Percentiles rank a stretch among this genome's conserved stretches.
phyloP scores from a whole-genome alignment of 2,113 vertebrate genomes.

The western clawed frog (Xenopus tropicalis) region DNA sequence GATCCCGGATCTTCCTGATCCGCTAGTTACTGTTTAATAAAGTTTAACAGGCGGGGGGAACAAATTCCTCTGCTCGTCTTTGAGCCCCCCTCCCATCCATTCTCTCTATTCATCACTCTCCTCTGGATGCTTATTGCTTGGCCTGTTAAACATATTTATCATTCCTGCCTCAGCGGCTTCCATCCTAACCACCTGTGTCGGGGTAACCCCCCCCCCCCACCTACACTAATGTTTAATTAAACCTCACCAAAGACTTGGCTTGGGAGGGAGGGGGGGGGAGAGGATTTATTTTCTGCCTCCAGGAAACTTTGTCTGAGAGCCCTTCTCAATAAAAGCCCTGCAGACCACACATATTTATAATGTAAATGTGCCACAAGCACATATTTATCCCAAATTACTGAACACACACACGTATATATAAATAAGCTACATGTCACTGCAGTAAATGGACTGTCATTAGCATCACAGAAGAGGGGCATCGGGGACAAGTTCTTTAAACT shows the following conservation, averaged over 20 bases:
- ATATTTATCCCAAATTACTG: not conserved
- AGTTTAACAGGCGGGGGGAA: slow-evolving; percentile 48
- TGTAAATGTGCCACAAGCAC: not conserved
- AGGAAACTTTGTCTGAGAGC: slow-evolving; percentile 35
- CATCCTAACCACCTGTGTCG: slow-evolving; percentile 26
- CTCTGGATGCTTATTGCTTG: slow-evolving; percentile 48
- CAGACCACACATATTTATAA: slow-evolving; percentile 1
- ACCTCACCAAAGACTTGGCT: slow-evolving; percentile 47
- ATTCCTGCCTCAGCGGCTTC: slow-evolving; percentile 51
- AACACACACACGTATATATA: not conserved
- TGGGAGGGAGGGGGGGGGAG: slow-evolving; percentile 37
- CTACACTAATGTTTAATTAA: slow-evolving; percentile 20
- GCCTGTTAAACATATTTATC: slow-evolving; percentile 53
- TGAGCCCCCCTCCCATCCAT: not conserved
- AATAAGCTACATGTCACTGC: not conserved
- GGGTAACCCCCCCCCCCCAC: slow-evolving; percentile 4
- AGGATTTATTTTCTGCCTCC: slow-evolving; percentile 48
- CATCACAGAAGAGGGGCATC: not conserved
- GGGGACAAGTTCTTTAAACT: slow-evolving; percentile 8
- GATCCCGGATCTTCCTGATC: slow-evolving; percentile 38
- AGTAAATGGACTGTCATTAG: not conserved
- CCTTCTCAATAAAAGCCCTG: not conserved
- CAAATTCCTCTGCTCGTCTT: not conserved
- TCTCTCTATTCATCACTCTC: slow-evolving; percentile 45
- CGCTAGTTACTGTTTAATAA: slow-evolving; percentile 52